Percentiles rank a stretch among this genome's conserved stretches.
Evolutionary conservation across 2,113 vertebrate species (phyloP).

Genomic region (Dasypus novemcinctus): DNA sequence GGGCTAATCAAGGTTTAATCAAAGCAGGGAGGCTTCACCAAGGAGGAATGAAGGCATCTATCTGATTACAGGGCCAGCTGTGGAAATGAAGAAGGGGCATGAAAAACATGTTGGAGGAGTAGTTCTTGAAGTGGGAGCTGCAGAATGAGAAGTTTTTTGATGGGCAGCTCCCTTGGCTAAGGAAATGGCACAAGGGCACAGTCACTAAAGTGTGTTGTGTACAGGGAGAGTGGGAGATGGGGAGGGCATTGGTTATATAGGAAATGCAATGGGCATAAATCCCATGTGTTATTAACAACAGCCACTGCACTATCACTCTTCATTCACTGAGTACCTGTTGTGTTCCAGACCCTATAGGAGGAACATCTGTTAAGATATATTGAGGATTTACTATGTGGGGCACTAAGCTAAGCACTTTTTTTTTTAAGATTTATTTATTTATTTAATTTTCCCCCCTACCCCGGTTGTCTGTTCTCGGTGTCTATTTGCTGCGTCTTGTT

Average conservation of each 20-base stretch:
- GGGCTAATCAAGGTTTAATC: not conserved
- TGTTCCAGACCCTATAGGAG: not conserved
- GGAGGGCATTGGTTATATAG: not conserved
- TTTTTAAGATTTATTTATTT: too few relatives aligned
- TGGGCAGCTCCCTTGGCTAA: not conserved
- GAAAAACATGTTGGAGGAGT: not conserved
- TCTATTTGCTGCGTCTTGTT: too few relatives aligned
- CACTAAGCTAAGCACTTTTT: not conserved
- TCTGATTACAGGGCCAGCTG: not conserved
- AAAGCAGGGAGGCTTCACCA: not conserved
- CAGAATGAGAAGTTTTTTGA: not conserved
- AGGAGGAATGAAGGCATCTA: not conserved
- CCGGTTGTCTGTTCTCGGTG: too few relatives aligned
- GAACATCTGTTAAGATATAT: not conserved
- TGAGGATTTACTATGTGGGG: not conserved
- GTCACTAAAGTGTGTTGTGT: not conserved
- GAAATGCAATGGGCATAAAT: not conserved
- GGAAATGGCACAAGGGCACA: not conserved
- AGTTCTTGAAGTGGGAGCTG: not conserved
- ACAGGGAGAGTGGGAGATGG: not conserved
- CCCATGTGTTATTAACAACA: fast-evolving
- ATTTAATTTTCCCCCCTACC: too few relatives aligned
- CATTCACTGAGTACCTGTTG: not conserved
- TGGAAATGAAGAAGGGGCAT: not conserved
- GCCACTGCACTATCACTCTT: too few relatives aligned